Evolutionary conservation across 2,113 vertebrate genomes (phyloP), one percentile per base, ranked within the genome.

Genomic region (Eonycteris spelaea): DNA sequence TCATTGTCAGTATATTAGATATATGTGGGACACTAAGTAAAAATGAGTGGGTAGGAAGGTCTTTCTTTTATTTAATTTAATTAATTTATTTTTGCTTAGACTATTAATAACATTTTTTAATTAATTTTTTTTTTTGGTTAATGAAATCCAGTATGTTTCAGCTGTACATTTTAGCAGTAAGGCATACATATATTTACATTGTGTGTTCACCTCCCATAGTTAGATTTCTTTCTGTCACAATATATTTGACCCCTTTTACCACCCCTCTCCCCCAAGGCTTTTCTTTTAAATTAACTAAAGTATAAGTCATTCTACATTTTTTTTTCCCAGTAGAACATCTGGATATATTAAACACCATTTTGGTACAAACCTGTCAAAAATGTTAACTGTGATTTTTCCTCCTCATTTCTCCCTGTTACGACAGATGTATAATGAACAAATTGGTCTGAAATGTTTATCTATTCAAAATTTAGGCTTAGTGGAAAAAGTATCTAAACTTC

Each of bases 301-400:
- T 79, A 73, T 92, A 84, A 94, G 59, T 92, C 85, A 95, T 85
- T 89, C 16, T 78, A 22, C 5, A 30, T 83, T 95, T 38, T 89
- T 38, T 89, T 91, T 90, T 70, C 35, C 53, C 45, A 6, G 30
- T 80, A 77, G 67, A 94, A 22, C 55, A 96, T 48, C 92, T 90
- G 88, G 75, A 96, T 45, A 86, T 11, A 85, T 4, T 57, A n/a
- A 97, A 82, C 38, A 59, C 35, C n/a, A 83, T 35, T 95, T 95
- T 87, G 71, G 57, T 84, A 94, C 19, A 91, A 96, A 96, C 21
- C n/a, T 95, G 43, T 94, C 70, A 88, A 95, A 97, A 86, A 77
- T 90, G n/a, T 90, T 91, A 65, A 96, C 83, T 94, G 0, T 78
- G 43, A 92, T 68, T 79, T 96, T 71, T 61, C 55, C 93, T 67